Percentiles rank a stretch among this genome's conserved stretches.
These are phyloP conservation scores for Perdita meconis DNA, from an alignment of 2,888 invertebrate genomes.

Conservation along the genomic window DNA sequence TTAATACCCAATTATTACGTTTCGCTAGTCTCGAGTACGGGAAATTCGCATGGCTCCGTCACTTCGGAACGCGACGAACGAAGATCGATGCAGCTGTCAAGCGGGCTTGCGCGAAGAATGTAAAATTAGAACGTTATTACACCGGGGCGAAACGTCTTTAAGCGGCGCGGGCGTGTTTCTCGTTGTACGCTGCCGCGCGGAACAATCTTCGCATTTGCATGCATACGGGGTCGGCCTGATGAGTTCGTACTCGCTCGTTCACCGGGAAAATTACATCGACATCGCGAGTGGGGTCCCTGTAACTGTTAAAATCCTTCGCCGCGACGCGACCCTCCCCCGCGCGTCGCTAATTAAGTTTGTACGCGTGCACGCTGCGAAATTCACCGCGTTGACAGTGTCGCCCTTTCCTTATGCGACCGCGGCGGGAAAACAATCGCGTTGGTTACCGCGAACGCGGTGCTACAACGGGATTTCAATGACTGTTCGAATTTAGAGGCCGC, in stretches of 20 bases:
- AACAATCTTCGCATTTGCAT: slow-evolving; percentile 64
- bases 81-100: slow-evolving; percentile 62
- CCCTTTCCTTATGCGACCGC: not conserved
- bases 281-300: slow-evolving; percentile 14
- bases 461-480: not conserved
- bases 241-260: slow-evolving; percentile 50
- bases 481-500: no score
- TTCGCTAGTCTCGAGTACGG: slow-evolving; percentile 39
- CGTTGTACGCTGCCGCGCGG: slow-evolving; percentile 10
- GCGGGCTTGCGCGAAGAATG: slow-evolving; percentile 56
- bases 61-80: slow-evolving; percentile 4
- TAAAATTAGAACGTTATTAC: slow-evolving; percentile 62
- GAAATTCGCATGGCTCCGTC: no score
- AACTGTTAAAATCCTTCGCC: slow-evolving; percentile 40
- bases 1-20: slow-evolving; percentile 69
- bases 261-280: slow-evolving; percentile 55
- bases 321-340: not conserved
- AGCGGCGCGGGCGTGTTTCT: slow-evolving; percentile 40
- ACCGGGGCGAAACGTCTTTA: slow-evolving; percentile 24
- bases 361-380: slow-evolving; percentile 35
- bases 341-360: slow-evolving; percentile 53
- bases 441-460: not conserved
- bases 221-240: slow-evolving; percentile 48
- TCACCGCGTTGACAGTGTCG: not conserved
- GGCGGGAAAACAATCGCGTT: slow-evolving; percentile 24